Base-by-base conservation (phyloP, 2,888 invertebrate species). In the Sericinus montela region DNA sequence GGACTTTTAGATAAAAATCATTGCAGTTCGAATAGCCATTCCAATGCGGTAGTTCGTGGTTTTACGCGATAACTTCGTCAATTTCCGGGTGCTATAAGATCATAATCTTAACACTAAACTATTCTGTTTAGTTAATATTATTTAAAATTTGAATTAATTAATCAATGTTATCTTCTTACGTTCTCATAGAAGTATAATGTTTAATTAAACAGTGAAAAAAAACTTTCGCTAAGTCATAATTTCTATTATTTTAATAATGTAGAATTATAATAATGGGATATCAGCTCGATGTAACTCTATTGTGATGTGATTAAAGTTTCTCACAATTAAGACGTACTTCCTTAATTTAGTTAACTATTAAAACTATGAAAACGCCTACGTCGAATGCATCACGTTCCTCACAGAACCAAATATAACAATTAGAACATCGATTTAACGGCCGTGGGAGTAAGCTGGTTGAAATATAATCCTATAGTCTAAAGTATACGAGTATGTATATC, bases 211-310 rank as follows among this genome's bases (percentile, higher is more conserved):
- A 42, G 38, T 32, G 34, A n/a, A n/a, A 45, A 14, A n/a, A 9
- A 14, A 48, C 48, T 48, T 48, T 48, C 48, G 43, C 48, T 32
- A n/a, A 42, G 28, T 14, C 23, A 23, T 40, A 30, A 29, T 32
- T 3, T 43, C 30, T 19, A 11, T 48, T 37, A 34, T 34, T 38
- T 35, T 14, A 32, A 42, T 30, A n/a, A 37, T 42, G 34, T 11
- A 40, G 15, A 34, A 34, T 46, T 40, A 29, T 19, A 19, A 15
- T 29, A 41, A 14, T 23, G 5, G 14, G n/a, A 8, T 34, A 35
- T 19, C 11, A 32, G 15, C 3, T 34, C 9, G 9, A 11, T 16
- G 15, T 32, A 41, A 11, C 15, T 1, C 14, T 29, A 42, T 43
- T 48, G 37, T 43, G 9, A 6, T 7, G 8, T 23, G 13, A 28